Evolutionary conservation across 2,113 vertebrate genomes (phyloP).

Genomic region (Isurus oxyrinchus): DNA sequence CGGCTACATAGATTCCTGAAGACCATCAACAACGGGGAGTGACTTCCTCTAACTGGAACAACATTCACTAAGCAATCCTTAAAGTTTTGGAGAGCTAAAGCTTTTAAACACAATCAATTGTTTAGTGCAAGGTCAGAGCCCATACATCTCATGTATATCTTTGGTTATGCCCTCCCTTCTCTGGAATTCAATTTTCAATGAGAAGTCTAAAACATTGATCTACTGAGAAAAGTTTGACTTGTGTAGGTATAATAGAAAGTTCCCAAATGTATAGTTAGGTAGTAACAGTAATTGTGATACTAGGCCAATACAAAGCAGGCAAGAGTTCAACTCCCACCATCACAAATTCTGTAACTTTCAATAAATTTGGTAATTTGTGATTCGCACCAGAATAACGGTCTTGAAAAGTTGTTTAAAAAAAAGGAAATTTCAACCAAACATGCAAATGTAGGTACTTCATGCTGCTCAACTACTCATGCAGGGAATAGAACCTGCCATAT

Average conservation of each 20-base stretch:
- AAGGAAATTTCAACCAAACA: not conserved
- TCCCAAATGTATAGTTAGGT: too few relatives aligned
- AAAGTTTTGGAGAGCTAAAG: not conserved
- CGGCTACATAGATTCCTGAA: not conserved
- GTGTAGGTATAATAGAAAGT: not conserved
- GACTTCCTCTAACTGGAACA: not conserved
- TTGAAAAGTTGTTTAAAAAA: not conserved
- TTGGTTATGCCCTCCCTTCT: not conserved
- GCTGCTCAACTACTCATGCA: too few relatives aligned
- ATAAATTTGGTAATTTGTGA: not conserved
- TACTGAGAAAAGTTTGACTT: not conserved
- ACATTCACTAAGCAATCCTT: not conserved
- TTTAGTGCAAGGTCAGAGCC: not conserved
- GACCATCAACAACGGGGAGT: not conserved
- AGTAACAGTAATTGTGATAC: too few relatives aligned
- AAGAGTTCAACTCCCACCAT: not conserved
- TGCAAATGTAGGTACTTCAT: too few relatives aligned
- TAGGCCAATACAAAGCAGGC: not conserved
- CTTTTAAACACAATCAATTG: not conserved
- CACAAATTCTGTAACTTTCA: not conserved
- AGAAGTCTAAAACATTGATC: not conserved
- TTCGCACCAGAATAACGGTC: not conserved
- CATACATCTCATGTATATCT: not conserved
- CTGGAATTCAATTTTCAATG: not conserved
- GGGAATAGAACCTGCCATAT: too few relatives aligned